Percentiles rank a stretch among this genome's conserved stretches.
Conservation (phyloP, 2,888 invertebrate genomes). For the Drosophila monieri region DNA sequence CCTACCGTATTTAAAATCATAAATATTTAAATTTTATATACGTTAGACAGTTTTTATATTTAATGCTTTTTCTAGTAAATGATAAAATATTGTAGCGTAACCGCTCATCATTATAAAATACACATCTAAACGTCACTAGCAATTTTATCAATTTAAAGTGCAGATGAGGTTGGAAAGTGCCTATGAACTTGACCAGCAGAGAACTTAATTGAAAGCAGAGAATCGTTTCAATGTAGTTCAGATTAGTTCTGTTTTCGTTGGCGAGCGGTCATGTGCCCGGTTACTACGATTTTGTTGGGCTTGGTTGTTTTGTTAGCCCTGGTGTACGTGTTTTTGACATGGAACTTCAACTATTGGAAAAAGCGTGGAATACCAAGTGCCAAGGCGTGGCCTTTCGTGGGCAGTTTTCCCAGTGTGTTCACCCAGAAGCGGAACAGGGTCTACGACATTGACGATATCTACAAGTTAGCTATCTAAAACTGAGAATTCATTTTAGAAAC, state of each 20-base stretch:
- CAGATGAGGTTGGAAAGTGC: too few species aligned
- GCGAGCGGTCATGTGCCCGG: slow-evolving; percentile 34
- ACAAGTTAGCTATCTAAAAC: slow-evolving; percentile 82
- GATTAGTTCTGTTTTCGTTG: slow-evolving; percentile 11
- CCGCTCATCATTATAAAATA: too few species aligned
- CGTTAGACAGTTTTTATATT: too few species aligned
- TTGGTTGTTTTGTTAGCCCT: slow-evolving; percentile 34
- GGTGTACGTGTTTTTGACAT: slow-evolving; percentile 72
- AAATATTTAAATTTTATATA: too few species aligned
- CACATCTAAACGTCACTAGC: too few species aligned
- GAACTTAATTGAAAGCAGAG: slow-evolving; percentile 14
- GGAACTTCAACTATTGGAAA: slow-evolving; percentile 82
- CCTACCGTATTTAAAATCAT: too few species aligned
- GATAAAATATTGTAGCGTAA: too few species aligned
- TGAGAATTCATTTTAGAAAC: not conserved
- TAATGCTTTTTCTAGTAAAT: too few species aligned
- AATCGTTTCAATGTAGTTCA: slow-evolving; percentile 8
- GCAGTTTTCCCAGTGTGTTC: slow-evolving; percentile 79
- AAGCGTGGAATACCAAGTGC: slow-evolving; percentile 81
- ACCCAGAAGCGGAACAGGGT: slow-evolving; percentile 71
- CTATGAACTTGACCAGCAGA: too few species aligned
- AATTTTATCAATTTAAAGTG: too few species aligned
- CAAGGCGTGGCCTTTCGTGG: slow-evolving; percentile 79
- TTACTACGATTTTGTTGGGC: slow-evolving; percentile 23
- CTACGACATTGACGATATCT: slow-evolving; percentile 82